Evolutionary conservation across 2,888 invertebrate species (phyloP).

Genomic region (Trissoscelio sp.): DNA sequence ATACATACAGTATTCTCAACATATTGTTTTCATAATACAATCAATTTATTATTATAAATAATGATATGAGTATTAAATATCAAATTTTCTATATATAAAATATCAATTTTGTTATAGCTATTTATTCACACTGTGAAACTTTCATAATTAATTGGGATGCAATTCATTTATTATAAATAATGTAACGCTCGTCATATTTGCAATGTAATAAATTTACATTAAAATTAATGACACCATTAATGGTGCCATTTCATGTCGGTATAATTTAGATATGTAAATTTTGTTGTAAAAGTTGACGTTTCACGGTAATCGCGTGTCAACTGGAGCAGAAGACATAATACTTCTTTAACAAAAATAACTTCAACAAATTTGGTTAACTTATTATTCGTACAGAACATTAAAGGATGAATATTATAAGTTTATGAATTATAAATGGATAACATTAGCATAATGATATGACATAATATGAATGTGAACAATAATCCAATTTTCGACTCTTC

Average conservation of each 20-base stretch:
- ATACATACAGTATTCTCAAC: no score
- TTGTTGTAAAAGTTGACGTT: slow-evolving; percentile 28
- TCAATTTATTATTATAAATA: no score
- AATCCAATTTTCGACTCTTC: no score
- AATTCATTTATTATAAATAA: not conserved
- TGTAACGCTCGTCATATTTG: not conserved
- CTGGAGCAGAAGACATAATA: slow-evolving; percentile 3
- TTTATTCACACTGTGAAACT: not conserved
- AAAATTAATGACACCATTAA: slow-evolving; percentile 13
- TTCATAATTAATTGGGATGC: not conserved
- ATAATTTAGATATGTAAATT: slow-evolving; percentile 19
- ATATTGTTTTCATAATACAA: no score
- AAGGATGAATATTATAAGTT: not conserved
- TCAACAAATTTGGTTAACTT: not conserved
- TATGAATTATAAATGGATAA: not conserved
- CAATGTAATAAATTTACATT: slow-evolving; percentile 7
- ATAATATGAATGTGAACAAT: no score
- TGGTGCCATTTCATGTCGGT: slow-evolving; percentile 1
- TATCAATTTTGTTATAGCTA: no score
- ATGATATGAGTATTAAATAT: no score
- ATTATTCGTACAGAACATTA: not conserved
- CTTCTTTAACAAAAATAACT: not conserved
- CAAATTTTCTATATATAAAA: no score
- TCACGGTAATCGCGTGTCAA: slow-evolving; percentile 4
- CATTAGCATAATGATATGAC: not conserved